phyloP scores from a whole-genome alignment of 2,113 vertebrate species.

The Nycticebus coucang region DNA sequence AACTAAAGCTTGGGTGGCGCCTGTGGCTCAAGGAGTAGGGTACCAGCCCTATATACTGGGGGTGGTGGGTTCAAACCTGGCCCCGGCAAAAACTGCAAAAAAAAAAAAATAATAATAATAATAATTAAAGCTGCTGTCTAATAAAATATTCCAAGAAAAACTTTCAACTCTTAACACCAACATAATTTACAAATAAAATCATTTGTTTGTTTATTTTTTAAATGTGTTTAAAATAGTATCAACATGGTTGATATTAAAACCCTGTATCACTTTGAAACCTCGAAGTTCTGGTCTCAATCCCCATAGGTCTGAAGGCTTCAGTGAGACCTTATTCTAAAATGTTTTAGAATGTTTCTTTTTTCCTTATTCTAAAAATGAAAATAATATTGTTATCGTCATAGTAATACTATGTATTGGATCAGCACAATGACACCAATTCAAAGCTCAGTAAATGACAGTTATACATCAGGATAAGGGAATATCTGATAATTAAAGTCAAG shows the following conservation, averaged over 20 bases:
- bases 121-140: not conserved
- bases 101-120: too few species aligned
- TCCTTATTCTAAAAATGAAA: not conserved
- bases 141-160: constrained; percentile 12
- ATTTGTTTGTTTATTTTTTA: not conserved
- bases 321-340: not conserved
- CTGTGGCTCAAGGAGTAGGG: too few species aligned
- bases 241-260: not conserved
- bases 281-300: not conserved
- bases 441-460: not conserved
- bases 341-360: not conserved
- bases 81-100: too few species aligned
- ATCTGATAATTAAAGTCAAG: too few species aligned
- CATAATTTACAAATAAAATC: not conserved
- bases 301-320: not conserved
- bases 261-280: not conserved
- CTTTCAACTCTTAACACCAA: not conserved
- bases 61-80: too few species aligned
- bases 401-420: not conserved
- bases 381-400: not conserved
- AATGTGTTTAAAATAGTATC: not conserved
- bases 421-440: not conserved
- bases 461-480: not conserved
- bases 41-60: too few species aligned
- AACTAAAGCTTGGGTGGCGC: too few species aligned